Evolutionary conservation across 2,113 vertebrate species (phyloP), one percentile per base, ranked within the genome.

Genomic region (Mesocricetus auratus): DNA sequence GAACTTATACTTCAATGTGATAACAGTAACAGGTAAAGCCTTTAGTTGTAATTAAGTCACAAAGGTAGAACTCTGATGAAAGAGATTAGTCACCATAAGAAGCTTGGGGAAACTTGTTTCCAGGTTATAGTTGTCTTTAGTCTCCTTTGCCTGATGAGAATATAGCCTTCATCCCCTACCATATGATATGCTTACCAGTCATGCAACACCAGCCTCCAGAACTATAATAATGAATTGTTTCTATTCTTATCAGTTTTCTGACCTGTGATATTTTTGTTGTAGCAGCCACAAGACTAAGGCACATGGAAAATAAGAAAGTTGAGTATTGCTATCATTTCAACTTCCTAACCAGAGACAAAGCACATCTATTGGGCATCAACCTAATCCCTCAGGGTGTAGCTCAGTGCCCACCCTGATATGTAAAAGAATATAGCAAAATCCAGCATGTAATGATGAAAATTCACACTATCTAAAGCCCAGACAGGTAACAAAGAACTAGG

Each of bases 381-480:
- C 47, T 22, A 13, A 71, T 62, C 12, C n/a, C 15, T 68, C 29
- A 26, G 11, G 77, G 69, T 5, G 0, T 39, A 64, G 31, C 42
- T 24, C 0, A 1, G 7, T 33, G 36, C 22, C 21, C 12, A 53
- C 60, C 29, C 45, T 19, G 12, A 12, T 50, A 2, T 0, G 0
- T n/a, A 88, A 89, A 79, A 87, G n/a, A 96, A 82, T 29, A 53
- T 7, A 13, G 53, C 39, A 56, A 78, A 81, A 47, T 29, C 7
- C 29, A 77, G 58, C 13, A 56, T 36, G 9, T 29, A 50, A 4
- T 0, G 29, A 19, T 58, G 62, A 81, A 69, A 92, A 66, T 19
- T 8, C 16, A 33, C 0, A 50, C 5, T 74, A 29, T 45, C n/a
- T 58, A 90, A 85, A 86, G 88, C 16, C 3, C 21, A 15, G n/a